These are phyloP conservation scores for Microctonus aethiopoides DNA, from an alignment of 2,888 invertebrate genomes.

Conservation along the genomic window DNA sequence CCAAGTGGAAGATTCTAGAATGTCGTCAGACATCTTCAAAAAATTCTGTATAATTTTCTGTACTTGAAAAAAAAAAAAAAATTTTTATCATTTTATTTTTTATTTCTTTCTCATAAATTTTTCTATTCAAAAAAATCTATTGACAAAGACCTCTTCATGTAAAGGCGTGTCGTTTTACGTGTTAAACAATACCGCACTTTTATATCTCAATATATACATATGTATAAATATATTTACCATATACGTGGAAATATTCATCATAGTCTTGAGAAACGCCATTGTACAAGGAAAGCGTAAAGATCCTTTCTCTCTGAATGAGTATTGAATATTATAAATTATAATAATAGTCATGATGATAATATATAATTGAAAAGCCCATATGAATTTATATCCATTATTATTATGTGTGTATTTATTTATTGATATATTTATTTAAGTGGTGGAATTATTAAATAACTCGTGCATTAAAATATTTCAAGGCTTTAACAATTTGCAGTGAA, in stretches of 20 bases:
- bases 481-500: too few relatives aligned
- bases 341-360: too few relatives aligned
- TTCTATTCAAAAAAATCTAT: not conserved
- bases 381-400: too few relatives aligned
- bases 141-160: not conserved
- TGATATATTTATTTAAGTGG: too few relatives aligned
- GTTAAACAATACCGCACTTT: not conserved
- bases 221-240: not conserved
- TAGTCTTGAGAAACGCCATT: not conserved
- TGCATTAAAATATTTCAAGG: too few relatives aligned
- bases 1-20: conserved; percentile 29
- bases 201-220: too few relatives aligned
- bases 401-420: too few relatives aligned
- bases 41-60: not conserved
- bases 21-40: conserved; percentile 30
- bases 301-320: not conserved
- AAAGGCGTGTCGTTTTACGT: not conserved
- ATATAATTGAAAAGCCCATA: too few relatives aligned
- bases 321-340: too few relatives aligned
- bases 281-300: not conserved
- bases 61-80: not conserved
- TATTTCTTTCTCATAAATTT: not conserved
- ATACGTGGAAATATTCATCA: not conserved
- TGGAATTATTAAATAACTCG: too few relatives aligned
- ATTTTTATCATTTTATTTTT: too few relatives aligned